phyloP scores from a whole-genome alignment of 2,797 vertebrate genomes.

The Salarias fasciatus region DNA sequence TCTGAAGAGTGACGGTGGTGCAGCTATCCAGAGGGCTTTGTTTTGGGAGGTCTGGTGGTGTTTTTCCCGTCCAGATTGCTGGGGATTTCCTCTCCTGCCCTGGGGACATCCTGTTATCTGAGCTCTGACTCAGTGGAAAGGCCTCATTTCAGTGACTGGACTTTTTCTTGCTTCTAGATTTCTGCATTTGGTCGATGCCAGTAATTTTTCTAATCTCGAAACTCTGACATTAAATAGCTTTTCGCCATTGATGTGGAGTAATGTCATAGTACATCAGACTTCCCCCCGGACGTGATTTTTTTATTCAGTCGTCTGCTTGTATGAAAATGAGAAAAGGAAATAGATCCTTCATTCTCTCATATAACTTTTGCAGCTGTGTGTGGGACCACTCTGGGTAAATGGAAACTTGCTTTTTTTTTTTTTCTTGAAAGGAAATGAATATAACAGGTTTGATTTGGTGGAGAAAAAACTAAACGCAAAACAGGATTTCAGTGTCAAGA shows the following conservation, averaged over 20 bases:
- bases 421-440: conserved; percentile 22
- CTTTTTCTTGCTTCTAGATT: conserved; percentile 25
- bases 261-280: conserved; percentile 3
- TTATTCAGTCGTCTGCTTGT: conserved; percentile 7
- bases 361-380: conserved; percentile 55
- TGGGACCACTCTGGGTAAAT: conserved; percentile 39
- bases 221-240: too few relatives aligned
- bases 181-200: conserved; percentile 20
- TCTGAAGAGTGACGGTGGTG: background rate
- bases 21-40: conserved; percentile 27
- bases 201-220: conserved; percentile 15
- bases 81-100: conserved; percentile 69
- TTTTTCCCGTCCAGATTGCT: conserved; percentile 53
- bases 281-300: background rate
- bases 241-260: background rate
- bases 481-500: background rate
- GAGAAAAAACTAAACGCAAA: conserved; percentile 6
- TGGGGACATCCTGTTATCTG: conserved; percentile 69
- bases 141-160: conserved; percentile 32
- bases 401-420: conserved; percentile 18
- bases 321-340: conserved; percentile 13
- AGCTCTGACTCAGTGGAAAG: conserved; percentile 66
- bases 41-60: conserved; percentile 37
- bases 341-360: conserved; percentile 28
- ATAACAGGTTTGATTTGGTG: conserved; percentile 18